phyloP scores from a whole-genome alignment of 2,888 invertebrate species.

The Dicyrtomina minuta region DNA sequence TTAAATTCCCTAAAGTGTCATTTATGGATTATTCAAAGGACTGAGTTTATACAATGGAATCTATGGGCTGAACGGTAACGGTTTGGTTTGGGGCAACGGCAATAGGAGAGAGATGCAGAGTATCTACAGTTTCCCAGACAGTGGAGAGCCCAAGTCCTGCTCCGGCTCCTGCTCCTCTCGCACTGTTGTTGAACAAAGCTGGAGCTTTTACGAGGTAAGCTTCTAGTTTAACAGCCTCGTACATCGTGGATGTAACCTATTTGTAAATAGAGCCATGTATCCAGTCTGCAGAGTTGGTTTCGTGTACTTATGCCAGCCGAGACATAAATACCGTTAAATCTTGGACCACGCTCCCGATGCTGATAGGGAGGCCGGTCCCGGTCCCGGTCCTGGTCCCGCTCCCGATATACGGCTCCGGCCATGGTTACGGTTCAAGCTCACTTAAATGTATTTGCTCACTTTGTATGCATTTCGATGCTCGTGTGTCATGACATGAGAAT shows the following conservation, averaged over 20 bases:
- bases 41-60: background rate
- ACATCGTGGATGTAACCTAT: constrained; percentile 2
- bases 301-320: background rate
- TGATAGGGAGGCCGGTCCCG: no score
- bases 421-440: background rate
- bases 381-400: no score
- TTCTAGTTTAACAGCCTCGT: background rate
- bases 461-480: constrained; percentile 6
- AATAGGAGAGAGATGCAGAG: background rate
- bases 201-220: background rate
- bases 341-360: background rate
- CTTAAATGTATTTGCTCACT: constrained; percentile 17
- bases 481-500: constrained; percentile 14
- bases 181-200: background rate
- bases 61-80: constrained; percentile 1
- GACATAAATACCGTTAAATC: constrained; percentile 16
- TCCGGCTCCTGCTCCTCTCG: background rate
- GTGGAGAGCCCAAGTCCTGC: background rate
- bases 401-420: no score
- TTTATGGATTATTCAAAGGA: constrained; percentile 22
- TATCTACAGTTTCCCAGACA: background rate
- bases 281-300: background rate
- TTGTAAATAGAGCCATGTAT: no score
- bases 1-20: constrained; percentile 31
- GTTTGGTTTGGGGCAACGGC: background rate